phyloP scores from a whole-genome alignment of 2,113 vertebrate species.

The Heptranchias perlo region DNA sequence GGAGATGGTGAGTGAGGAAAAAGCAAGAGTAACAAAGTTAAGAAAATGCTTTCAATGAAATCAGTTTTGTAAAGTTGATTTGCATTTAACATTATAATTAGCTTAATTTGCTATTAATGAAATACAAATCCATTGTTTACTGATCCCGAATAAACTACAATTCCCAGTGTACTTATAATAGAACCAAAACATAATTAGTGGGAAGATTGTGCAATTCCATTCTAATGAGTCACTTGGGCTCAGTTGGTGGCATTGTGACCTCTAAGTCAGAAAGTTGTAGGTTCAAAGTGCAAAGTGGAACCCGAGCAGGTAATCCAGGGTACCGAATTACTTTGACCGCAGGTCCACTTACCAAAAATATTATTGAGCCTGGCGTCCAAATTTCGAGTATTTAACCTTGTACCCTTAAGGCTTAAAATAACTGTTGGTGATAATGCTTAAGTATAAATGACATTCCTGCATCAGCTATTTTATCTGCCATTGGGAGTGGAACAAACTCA shows the following conservation, averaged over 20 bases:
- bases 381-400: background rate
- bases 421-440: background rate
- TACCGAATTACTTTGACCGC: background rate
- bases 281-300: conserved; percentile 8
- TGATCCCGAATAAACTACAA: background rate
- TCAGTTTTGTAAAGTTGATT: background rate
- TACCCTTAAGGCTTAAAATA: background rate
- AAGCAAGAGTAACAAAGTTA: background rate
- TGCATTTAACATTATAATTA: background rate
- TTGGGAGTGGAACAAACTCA: background rate
- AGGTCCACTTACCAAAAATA: background rate
- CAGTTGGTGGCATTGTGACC: background rate
- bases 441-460: background rate
- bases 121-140: background rate
- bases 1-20: background rate
- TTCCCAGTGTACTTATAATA: background rate
- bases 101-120: background rate
- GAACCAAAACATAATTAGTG: background rate
- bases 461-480: background rate
- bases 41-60: background rate
- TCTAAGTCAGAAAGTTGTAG: background rate
- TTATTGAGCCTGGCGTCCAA: background rate
- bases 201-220: background rate
- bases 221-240: background rate
- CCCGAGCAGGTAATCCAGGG: background rate